Evolutionary conservation across 2,113 vertebrate species (phyloP), one percentile per base, ranked within the genome.

Genomic region (Malurus cyaneus): DNA sequence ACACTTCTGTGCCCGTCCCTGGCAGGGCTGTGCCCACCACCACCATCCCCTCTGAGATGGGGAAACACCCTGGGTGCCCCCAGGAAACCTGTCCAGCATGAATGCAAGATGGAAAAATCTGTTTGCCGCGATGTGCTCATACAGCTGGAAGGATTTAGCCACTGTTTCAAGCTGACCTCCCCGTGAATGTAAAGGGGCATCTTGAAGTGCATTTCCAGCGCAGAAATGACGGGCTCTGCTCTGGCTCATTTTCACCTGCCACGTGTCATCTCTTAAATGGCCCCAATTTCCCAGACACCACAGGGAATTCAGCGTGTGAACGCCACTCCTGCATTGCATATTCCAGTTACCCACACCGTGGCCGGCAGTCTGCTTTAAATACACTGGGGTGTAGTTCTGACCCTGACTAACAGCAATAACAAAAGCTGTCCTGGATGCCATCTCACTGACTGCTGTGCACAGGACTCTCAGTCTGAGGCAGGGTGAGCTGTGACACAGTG

Each of bases 111-210:
- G 66, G 84, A 81, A 86, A 86, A n/a, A 53, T 93, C 56, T 74
- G 24, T 82, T 91, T 62, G 61, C n/a, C 0, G 0, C 8, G 47
- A 54, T 46, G 70, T 0, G 1, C 34, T 83, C 16, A 2, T 49
- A 23, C 26, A 60, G 83, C 59, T 87, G 66, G 57, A 82, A 86
- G 74, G 79, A 79, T 32, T 73, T 77, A 76, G 23, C 53, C 86
- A 72, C 84, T 85, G 18, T 71, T 82, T 86, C 66, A 31, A 41
- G 44, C 70, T 83, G 52, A 54, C 26, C 62, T 76, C 72, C 39
- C 64, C 50, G 32, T 21, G 41, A 86, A 66, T 24, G 42, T 36
- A 62, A 52, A 91, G 34, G 24, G 59, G 25, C 41, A 81, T 66
- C 76, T 52, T 11, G 4, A 92, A 91, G 62, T 50, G 32, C 25